A percentile compares a stretch with the other conserved stretches of the same genome.
phyloP scores from a whole-genome alignment of 2,113 vertebrate genomes.

The Camelus bactrianus region DNA sequence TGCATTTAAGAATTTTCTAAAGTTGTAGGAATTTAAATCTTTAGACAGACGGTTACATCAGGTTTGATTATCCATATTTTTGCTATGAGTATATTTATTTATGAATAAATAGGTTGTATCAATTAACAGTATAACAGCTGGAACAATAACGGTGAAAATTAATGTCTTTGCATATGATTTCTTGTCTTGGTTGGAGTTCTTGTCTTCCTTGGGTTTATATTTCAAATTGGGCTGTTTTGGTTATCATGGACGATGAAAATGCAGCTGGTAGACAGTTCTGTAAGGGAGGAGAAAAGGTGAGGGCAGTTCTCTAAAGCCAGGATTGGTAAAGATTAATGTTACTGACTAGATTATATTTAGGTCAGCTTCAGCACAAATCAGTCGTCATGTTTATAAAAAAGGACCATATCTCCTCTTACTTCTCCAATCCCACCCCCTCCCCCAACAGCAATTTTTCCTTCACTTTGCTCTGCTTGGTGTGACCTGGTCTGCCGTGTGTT shows the following conservation, averaged over 20 bases:
- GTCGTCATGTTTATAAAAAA: not conserved
- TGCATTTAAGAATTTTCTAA: conserved; percentile 62
- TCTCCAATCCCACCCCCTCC: not conserved
- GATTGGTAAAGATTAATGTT: not conserved
- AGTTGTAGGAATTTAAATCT: conserved; percentile 78
- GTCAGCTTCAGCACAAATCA: not conserved
- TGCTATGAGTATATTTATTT: conserved; percentile 87
- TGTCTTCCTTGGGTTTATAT: conserved; percentile 51
- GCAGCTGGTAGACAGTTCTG: not conserved
- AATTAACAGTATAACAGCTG: conserved; percentile 85
- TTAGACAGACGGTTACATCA: conserved; percentile 71
- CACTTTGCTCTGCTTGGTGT: not conserved
- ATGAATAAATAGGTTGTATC: conserved; percentile 84
- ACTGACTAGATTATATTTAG: not conserved
- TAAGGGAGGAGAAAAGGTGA: not conserved
- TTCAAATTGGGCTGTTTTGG: conserved; percentile 45
- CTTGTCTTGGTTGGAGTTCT: conserved; percentile 55
- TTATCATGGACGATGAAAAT: not conserved
- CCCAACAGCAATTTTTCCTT: not conserved
- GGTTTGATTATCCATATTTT: conserved; percentile 85
- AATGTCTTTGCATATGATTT: conserved; percentile 72
- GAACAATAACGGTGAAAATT: conserved; percentile 85
- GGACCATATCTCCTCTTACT: not conserved
- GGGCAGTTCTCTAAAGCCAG: not conserved
- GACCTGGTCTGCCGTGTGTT: not conserved